Evolutionary conservation across 1,140 invertebrate genomes (phyloP).

Genomic region (Brachystomella parvula): DNA sequence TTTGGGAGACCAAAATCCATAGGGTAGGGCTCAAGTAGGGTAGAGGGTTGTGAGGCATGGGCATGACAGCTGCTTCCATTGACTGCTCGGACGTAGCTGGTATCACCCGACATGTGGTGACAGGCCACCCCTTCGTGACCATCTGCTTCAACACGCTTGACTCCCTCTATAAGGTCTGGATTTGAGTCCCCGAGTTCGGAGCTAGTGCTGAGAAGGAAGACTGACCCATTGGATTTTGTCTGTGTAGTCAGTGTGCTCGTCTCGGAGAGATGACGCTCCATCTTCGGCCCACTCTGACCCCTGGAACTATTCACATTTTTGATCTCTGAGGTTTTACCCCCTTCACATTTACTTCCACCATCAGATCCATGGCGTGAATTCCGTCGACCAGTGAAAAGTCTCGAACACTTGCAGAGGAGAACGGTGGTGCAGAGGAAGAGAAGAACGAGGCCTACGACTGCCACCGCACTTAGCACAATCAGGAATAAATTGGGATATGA

Average conservation of each 20-base stretch:
- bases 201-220: constrained; percentile 36
- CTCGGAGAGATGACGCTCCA: constrained; percentile 34
- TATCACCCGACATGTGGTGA: constrained; percentile 42
- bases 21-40: constrained; percentile 53
- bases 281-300: constrained; percentile 24
- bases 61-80: background rate
- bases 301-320: constrained; percentile 21
- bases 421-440: constrained; percentile 25
- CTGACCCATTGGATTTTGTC: constrained; percentile 37
- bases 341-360: constrained; percentile 4
- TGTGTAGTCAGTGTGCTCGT: constrained; percentile 34
- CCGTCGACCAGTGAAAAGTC: constrained; percentile 11
- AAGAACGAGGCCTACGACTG: constrained; percentile 53
- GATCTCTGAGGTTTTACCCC: background rate
- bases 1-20: constrained; percentile 70
- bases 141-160: constrained; percentile 33
- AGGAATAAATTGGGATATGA: constrained; percentile 48
- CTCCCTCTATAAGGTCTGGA: constrained; percentile 37
- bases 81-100: constrained; percentile 24
- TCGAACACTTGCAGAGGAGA: constrained; percentile 32
- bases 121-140: constrained; percentile 33
- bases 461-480: constrained; percentile 53
- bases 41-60: constrained; percentile 22
- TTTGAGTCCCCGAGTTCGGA: constrained; percentile 37
- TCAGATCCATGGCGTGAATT: background rate